Base-by-base conservation (phyloP, 2,113 vertebrate genomes). In the Atherinomorus stipes region DNA sequence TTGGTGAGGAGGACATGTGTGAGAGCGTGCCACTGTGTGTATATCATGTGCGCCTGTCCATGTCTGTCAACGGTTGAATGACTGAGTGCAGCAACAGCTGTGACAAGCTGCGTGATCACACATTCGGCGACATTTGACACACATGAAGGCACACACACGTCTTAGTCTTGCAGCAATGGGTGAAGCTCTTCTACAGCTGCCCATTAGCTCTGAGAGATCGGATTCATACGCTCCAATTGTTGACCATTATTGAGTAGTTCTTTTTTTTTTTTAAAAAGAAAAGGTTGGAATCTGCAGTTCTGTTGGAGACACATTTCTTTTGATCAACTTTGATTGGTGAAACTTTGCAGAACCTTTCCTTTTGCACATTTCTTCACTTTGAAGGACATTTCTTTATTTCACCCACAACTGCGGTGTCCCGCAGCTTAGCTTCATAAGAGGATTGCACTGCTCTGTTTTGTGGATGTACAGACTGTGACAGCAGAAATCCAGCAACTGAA, bases 51-150 rank as follows among this genome's bases (percentile, higher is more conserved):
- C 58, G 51, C 77, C 80, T 88, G 83, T 59, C 65, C 74, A 73
- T 82, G 83, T 90, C 84, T 85, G 76, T 92, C 84, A 91, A 7
- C 25, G 0, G 56, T 60, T 50, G 70, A 84, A 59, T 80, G 87
- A 92, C 76, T 80, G 81, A 90, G 76, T 82, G 53, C 64, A 84
- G 71, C 82, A 90, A 72, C 89, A 90, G 92, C 86, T 92, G 89
- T 76, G 83, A 88, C 66, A 53, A 52, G 64, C 73, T 75, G 78
- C 76, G 63, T 40, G 70, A 85, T 79, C 85, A 84, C 62, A 34
- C 76, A 64, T 62, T 83, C 83, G 64, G 57, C 4, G 26, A 80
- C 69, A 74, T 68, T 58, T 64, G 74, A 85, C 84, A 76, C 76
- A 64, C 74, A 68, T 42, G 25, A 34, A 52, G 64, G 56, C 70